Evolutionary conservation across 2,888 invertebrate species (phyloP), one percentile per base, ranked within the genome.

Genomic region (Machimus atricapillus): DNA sequence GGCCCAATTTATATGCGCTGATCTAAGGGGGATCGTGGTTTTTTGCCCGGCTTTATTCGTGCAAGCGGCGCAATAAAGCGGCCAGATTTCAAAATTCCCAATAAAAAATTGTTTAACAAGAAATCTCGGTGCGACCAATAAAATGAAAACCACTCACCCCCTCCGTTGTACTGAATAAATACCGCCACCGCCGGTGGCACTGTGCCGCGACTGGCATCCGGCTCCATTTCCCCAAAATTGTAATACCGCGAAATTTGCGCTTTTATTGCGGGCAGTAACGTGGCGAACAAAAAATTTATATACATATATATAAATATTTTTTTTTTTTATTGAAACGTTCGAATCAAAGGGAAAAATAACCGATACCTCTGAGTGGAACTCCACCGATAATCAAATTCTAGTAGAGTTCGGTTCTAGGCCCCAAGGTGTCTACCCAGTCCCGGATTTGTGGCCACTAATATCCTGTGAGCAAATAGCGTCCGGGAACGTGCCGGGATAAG

Each of bases 41-140:
- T 77, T 40, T 40, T 40, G 1, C 19, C 27, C 66, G 16, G 66
- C 14, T 66, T 78, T 78, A 78, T 78, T 78, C n/a, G 78, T 78
- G 37, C 46, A 43, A 19, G 37, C 23, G 78, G n/a, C 43, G 43
- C 23, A 78, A 78, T 78, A 78, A 78, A 78, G 46, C 43, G 78
- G 43, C 78, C 43, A 78, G 78, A 78, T 78, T 78, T 78, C 78
- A 78, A 78, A 78, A 43, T 78, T 78, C 19, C 78, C 37, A 40
- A 37, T 16, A 43, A 78, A 78, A 37, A 66, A 66, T 66, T 37
- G 78, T 43, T 43, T 43, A 78, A 76, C 76, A 78, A 78, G 78
- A 40, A 78, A 78, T 23, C 40, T 37, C 19, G 19, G 23, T 43
- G 23, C 12, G 40, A 4, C 78, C 78, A 23, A 78, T 78, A 43